These are phyloP conservation scores for Drosophila subquinaria DNA, from an alignment of 2,888 invertebrate species.

Conservation along the genomic window DNA sequence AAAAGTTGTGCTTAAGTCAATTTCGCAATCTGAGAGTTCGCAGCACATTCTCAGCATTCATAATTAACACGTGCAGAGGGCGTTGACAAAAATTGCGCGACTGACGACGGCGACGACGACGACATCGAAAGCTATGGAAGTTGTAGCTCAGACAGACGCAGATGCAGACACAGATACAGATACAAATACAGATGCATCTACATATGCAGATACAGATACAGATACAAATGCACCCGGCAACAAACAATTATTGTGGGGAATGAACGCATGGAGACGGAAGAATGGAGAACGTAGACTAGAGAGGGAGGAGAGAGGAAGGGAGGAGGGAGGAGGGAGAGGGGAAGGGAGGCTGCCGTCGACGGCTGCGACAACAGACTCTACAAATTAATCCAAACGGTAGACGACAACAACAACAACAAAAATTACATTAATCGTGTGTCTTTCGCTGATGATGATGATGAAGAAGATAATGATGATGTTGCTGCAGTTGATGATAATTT, in stretches of 20 bases:
- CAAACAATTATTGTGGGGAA: conserved; percentile 47
- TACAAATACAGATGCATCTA: conserved; percentile 7
- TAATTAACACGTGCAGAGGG: conserved; percentile 61
- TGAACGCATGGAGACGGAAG: conserved; percentile 26
- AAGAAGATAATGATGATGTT: conserved; percentile 31
- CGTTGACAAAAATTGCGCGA: conserved; percentile 59
- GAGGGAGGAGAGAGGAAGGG: background rate
- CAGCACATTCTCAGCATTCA: conserved; percentile 53
- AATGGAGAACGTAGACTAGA: conserved; percentile 2
- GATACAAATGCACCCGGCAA: conserved; percentile 27
- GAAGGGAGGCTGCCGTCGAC: conserved; percentile 21
- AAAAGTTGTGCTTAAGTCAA: conserved; percentile 7
- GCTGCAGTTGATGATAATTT: conserved; percentile 48
- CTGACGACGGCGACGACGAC: conserved; percentile 42
- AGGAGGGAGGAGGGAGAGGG: background rate
- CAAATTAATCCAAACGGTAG: conserved; percentile 81
- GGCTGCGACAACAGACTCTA: conserved; percentile 65
- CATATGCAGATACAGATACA: conserved; percentile 17
- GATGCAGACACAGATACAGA: background rate
- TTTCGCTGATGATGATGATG: conserved; percentile 16
- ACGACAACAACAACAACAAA: conserved; percentile 59
- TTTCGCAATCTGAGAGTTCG: conserved; percentile 21
- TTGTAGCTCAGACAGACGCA: conserved; percentile 19
- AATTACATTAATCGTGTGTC: conserved; percentile 73
- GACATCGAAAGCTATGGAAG: conserved; percentile 20